Base-by-base conservation (phyloP, 2,113 vertebrate genomes). In the Puntigrus tetrazona region DNA sequence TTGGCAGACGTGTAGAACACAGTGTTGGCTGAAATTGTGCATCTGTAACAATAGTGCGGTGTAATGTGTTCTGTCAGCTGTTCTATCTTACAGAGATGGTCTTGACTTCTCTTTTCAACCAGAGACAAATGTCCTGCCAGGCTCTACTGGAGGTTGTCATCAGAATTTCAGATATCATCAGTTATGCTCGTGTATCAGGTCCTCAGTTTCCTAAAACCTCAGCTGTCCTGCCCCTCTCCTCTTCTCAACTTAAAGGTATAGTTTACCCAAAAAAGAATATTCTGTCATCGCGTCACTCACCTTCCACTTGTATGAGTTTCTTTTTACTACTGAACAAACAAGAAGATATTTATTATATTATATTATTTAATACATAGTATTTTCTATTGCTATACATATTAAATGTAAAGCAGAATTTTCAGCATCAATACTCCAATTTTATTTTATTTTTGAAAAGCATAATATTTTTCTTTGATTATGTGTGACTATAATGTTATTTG, bases 91-190 rank as follows among this genome's bases (percentile, higher is more conserved):
- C 10, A 25, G 73, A 14, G 82, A 61, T 61, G 31, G 63, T 72
- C 63, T 65, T 80, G 27, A 55, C 78, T 82, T 82, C 65, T 75
- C 45, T 83, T 80, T 85, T 84, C 75, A 88, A 83, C 52, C 67
- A 78, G n/a, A 83, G 84, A 75, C 76, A 79, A 75, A 83, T 82
- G 59, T 85, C 84, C 84, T 80, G 77, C 74, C 70, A 85, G 81
- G 80, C 87, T 10, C 81, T 43, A 57, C 81, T 85, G 84, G 84
- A 80, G 47, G 81, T 83, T 79, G 80, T 72, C 80, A 80, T 85
- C 75, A 83, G 67, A 69, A 80, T 88, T 83, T 83, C 81, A 88
- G 57, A 65, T 83, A 75, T 75, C 67, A 88, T 88, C 81, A 70
- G 83, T 85, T 87, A 83, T 43, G 3, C 25, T 16, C 65, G 83